These are phyloP conservation scores for Sarotherodon lohbergeri DNA, from an alignment of 2,113 vertebrate genomes.

Conservation along the genomic window DNA sequence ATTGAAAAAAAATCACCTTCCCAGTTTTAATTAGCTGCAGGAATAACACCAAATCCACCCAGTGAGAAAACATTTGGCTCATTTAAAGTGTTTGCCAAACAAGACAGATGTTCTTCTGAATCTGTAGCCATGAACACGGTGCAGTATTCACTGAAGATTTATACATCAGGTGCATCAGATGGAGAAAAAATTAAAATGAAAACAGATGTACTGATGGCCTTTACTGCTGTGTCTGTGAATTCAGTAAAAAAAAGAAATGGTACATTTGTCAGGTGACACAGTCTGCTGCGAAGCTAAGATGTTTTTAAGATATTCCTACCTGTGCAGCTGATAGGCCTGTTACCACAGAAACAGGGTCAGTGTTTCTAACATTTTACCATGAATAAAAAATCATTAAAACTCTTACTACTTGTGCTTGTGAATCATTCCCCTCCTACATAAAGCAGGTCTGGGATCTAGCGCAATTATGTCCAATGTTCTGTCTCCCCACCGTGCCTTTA, in stretches of 20 bases:
- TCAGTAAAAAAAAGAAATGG: background rate
- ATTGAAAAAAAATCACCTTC: background rate
- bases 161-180: background rate
- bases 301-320: background rate
- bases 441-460: conserved; percentile 22
- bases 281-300: background rate
- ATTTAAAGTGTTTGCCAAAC: background rate
- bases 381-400: conserved; percentile 24
- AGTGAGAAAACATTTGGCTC: background rate
- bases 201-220: background rate
- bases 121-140: background rate
- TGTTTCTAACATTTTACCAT: background rate
- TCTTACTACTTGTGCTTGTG: conserved; percentile 1
- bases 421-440: conserved; percentile 35
- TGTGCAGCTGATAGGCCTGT: background rate
- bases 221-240: background rate
- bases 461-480: conserved; percentile 51
- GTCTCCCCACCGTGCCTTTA: conserved; percentile 27
- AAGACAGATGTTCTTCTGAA: background rate
- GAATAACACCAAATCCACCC: background rate
- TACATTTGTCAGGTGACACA: background rate
- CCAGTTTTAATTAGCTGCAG: background rate
- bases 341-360: conserved; percentile 33
- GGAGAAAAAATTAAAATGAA: background rate
- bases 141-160: background rate